Base-by-base conservation (phyloP, 2,113 vertebrate genomes). In the Lamprotornis superbus region DNA sequence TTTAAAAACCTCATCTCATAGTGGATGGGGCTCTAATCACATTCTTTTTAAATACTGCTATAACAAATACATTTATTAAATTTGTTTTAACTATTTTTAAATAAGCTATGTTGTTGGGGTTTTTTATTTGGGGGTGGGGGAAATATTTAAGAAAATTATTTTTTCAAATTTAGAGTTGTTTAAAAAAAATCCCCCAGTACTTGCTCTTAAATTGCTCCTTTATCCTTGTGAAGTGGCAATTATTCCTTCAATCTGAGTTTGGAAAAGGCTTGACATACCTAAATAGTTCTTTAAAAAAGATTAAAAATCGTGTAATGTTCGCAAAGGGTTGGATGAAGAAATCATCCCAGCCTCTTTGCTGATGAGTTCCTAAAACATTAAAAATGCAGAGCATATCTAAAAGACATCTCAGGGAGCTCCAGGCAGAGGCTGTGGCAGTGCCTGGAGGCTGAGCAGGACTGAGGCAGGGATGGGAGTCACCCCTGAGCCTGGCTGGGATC, bases 231-330 rank as follows among this genome's bases (percentile, higher is more conserved):
- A 91, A 93, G 57, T 25, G 5, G 40, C 60, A 60, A 17, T 35
- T n/a, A 50, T 74, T 75, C 33, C 49, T 78, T 77, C 30, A 42
- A 83, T 49, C 14, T 17, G 2, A 59, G 7, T 39, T 42, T 44
- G 44, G 39, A 59, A 90, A 83, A 82, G 30, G 23, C 7, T 57
- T 83, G 63, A 47, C 13, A 17, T 28, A 53, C 19, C 74, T 55
- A 73, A 73, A 73, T 0, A 70, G 15, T 5, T 74, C 10, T 52
- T 7, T 5, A 4, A 61, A 68, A 56, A 65, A 65, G 27, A 7
- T 4, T 4, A 17, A 47, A 28, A 24, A 25, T 5, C 6, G 2
- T 2, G 1, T 7, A n/a, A 47, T 5, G 5, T 44, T 50, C 16
- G 3, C 33, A 68, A 63, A 76, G 27, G 18, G 12, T 7, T 78